Percentiles rank a stretch among this genome's conserved stretches.
phyloP scores from a whole-genome alignment of 64 coral and sea anemone species.

The Platygyra sinensis region DNA sequence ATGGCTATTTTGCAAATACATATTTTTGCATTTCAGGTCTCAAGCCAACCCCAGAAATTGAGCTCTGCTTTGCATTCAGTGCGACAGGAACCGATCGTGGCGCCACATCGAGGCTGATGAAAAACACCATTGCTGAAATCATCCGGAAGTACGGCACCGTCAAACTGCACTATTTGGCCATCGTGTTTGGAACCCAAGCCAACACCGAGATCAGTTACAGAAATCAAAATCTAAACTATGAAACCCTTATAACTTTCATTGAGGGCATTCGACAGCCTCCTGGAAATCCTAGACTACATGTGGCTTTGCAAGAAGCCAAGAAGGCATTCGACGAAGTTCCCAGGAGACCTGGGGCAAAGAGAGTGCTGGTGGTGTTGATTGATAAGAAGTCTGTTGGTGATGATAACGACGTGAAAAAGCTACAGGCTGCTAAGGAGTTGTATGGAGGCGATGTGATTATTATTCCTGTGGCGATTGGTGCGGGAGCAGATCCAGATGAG shows the following conservation, averaged over 20 bases:
- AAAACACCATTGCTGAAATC: slow-evolving; percentile 66
- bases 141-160: slow-evolving; percentile 60
- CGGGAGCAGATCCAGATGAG: slow-evolving; percentile 50
- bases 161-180: slow-evolving; percentile 69
- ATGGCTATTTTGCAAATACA: background rate
- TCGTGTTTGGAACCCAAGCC: slow-evolving; percentile 74
- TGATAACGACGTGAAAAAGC: slow-evolving; percentile 16
- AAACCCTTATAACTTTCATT: slow-evolving; percentile 41
- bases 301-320: slow-evolving; percentile 63
- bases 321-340: slow-evolving; percentile 11
- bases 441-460: slow-evolving; percentile 30
- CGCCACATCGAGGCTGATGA: slow-evolving; percentile 68
- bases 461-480: slow-evolving; percentile 66
- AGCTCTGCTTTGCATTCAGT: slow-evolving; percentile 83
- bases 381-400: slow-evolving; percentile 49
- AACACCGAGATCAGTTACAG: slow-evolving; percentile 58
- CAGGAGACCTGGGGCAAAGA: slow-evolving; percentile 44
- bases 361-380: slow-evolving; percentile 67
- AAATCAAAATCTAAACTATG: slow-evolving; percentile 24
- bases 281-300: slow-evolving; percentile 59
- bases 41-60: slow-evolving; percentile 54
- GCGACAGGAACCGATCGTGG: slow-evolving; percentile 33
- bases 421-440: slow-evolving; percentile 26
- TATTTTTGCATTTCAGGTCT: slow-evolving; percentile 44
- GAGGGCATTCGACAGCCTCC: slow-evolving; percentile 20